These are phyloP conservation scores for Crossocerus cetratus DNA, from an alignment of 2,888 invertebrate genomes.

Conservation along the genomic window DNA sequence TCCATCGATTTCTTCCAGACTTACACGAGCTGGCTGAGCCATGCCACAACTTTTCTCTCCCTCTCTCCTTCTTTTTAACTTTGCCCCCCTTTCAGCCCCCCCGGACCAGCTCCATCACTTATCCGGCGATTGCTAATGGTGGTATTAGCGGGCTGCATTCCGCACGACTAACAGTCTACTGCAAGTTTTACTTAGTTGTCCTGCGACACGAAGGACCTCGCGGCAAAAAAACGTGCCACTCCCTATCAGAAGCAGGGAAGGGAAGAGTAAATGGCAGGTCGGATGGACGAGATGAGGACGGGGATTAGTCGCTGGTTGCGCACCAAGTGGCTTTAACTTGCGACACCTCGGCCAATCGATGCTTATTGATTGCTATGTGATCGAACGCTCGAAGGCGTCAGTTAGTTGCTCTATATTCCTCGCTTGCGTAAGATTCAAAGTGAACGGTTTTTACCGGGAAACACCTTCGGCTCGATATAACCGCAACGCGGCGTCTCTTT, in stretches of 20 bases:
- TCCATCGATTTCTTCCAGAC: slow-evolving; percentile 5
- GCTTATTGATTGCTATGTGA: slow-evolving; percentile 29
- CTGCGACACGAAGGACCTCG: background rate
- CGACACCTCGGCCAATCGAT: slow-evolving; percentile 28
- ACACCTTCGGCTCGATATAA: no score
- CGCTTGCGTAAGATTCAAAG: slow-evolving; percentile 15
- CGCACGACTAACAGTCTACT: no score
- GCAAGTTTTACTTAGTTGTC: background rate
- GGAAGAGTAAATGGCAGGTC: slow-evolving; percentile 41
- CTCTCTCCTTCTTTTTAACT: background rate
- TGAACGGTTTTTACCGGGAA: slow-evolving; percentile 13
- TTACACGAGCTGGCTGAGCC: background rate
- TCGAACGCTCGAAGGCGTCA: slow-evolving; percentile 26
- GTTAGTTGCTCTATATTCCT: slow-evolving; percentile 19
- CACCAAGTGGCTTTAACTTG: slow-evolving; percentile 15
- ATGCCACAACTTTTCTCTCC: background rate
- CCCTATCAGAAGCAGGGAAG: slow-evolving; percentile 18
- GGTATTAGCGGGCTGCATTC: no score
- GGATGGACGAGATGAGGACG: slow-evolving; percentile 29
- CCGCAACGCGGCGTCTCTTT: no score
- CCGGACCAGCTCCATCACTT: background rate
- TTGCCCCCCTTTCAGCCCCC: background rate
- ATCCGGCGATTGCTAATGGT: background rate
- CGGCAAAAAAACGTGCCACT: no score
- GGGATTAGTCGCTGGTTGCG: slow-evolving; percentile 43